A percentile compares a stretch with the other conserved stretches of the same genome.
Conservation (phyloP, 2,113 vertebrate species). For the Grammatotria lemairii region DNA sequence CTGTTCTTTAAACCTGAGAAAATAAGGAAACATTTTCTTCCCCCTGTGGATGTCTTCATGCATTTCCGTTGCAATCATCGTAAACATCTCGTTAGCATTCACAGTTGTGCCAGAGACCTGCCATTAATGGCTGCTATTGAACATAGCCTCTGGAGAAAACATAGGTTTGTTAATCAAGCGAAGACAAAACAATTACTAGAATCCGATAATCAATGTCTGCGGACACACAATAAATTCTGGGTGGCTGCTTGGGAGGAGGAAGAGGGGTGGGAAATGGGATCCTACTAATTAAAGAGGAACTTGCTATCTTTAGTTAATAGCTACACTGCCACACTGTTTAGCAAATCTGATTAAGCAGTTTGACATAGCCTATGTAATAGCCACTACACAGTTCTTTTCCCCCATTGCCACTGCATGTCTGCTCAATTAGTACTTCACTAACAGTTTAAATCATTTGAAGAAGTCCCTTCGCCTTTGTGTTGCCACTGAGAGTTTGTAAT, state of each 20-base stretch:
- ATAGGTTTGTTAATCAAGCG: constrained; percentile 63
- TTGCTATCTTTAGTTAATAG: constrained; percentile 55
- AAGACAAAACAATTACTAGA: constrained; percentile 69
- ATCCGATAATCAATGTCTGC: constrained; percentile 64
- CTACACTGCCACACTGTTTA: constrained; percentile 40
- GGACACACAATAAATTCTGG: constrained; percentile 62
- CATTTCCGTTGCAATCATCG: neutral
- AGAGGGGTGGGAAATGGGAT: constrained; percentile 28
- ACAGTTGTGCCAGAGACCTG: neutral
- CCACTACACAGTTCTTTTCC: neutral
- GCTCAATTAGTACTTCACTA: neutral
- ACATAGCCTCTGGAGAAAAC: constrained; percentile 38
- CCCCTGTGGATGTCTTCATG: no score
- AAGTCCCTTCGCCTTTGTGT: neutral
- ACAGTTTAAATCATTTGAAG: neutral
- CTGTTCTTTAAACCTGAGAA: neutral
- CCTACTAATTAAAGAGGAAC: constrained; percentile 51
- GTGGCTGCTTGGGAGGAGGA: constrained; percentile 12
- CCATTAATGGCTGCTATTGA: constrained; percentile 29
- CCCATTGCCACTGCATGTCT: neutral
- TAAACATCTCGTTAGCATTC: neutral
- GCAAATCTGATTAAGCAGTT: constrained; percentile 46
- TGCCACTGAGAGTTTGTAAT: neutral
- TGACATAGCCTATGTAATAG: constrained; percentile 5
- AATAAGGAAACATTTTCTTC: neutral